Base-by-base conservation (phyloP, 1,140 invertebrate species). In the Drosophila pachea region DNA sequence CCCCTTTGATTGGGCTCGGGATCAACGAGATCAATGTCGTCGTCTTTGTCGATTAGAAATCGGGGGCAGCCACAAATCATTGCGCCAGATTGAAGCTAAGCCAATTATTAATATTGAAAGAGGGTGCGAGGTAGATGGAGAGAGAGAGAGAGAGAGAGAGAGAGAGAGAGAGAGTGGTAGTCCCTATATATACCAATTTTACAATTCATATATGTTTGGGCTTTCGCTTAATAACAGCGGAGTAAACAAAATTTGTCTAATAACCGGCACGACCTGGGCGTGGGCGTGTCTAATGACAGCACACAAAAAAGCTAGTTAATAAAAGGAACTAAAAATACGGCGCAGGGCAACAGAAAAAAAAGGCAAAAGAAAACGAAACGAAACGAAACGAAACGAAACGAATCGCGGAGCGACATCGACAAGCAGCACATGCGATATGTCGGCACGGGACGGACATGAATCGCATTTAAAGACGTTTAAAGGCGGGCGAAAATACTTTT, bases 391-490 rank as follows among this genome's bases (percentile, higher is more conserved):
- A n/a, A n/a, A n/a, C n/a, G n/a, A n/a, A n/a, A n/a, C n/a, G n/a
- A n/a, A n/a, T n/a, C n/a, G n/a, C n/a, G 22, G 22, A 22, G 22
- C 22, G 22, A 22, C 32, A 50, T 32, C 29, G 74, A 61, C 33
- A 55, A 61, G 64, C 72, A 78, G 78, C 84, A 83, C 79, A 84
- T 86, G 76, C 67, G 7, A 42, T 62, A 60, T 53, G 7, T 45
- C 52, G 12, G 31, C n/a, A n/a, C n/a, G n/a, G n/a, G 43, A 50
- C 58, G 42, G 75, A 69, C 79, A 79, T 76, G 75, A 78, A 49
- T 73, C 78, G 79, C 76, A 68, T 84, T 83, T 84, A 74, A 73
- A 79, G 73, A 69, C 76, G 69, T 70, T 83, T 78, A 71, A 72
- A 65, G 55, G 42, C 42, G 9, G 50, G 49, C 50, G 32, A 8